phyloP scores from a whole-genome alignment of 23 tunicate genomes.

The Trididemnum nubilum region DNA sequence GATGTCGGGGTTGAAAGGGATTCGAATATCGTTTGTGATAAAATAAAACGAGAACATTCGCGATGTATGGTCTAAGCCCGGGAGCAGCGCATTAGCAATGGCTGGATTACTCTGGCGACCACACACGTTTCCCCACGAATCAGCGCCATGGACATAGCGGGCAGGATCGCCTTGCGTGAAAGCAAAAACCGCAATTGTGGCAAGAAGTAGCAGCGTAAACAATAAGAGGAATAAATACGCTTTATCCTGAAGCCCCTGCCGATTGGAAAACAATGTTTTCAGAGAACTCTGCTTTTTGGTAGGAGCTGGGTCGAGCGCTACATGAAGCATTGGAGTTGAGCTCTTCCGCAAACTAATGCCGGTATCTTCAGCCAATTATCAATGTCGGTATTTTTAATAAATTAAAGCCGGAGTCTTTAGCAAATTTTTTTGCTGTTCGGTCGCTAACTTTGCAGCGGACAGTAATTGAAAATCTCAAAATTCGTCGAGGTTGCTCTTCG shows the following conservation, averaged over 20 bases:
- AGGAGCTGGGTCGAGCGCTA: no score
- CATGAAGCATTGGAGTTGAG: no score
- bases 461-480: no score
- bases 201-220: not conserved
- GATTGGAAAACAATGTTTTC: not conserved
- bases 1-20: conserved; percentile 17
- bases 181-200: not conserved
- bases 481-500: no score
- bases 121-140: conserved; percentile 86
- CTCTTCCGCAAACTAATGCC: no score
- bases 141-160: conserved; percentile 60
- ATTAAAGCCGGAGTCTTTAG: no score
- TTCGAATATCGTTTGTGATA: conserved; percentile 38
- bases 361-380: no score
- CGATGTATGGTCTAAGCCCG: conserved; percentile 52
- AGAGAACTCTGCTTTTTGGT: no score
- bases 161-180: conserved; percentile 45
- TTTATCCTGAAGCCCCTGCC: not conserved
- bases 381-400: no score
- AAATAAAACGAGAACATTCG: conserved; percentile 33
- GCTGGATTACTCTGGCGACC: conserved; percentile 48
- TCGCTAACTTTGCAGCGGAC: no score
- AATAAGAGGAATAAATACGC: not conserved
- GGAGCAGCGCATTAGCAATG: conserved; percentile 6
- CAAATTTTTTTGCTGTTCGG: no score